Conservation (phyloP, 2,888 invertebrate genomes). For the Acanthococcus lagerstroemiae region DNA sequence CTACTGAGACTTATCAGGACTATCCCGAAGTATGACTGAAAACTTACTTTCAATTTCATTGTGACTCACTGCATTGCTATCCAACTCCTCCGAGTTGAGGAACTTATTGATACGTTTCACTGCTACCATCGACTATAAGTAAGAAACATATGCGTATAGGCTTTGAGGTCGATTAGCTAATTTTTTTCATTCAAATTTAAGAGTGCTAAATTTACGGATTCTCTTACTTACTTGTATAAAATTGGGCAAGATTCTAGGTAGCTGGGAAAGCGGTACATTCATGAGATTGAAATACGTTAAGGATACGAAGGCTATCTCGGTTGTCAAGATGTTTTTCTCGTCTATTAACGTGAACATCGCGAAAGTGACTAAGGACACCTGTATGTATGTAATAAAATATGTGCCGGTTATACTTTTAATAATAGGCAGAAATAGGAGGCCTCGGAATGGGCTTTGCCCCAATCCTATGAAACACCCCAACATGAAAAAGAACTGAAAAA, state of each 20-base stretch:
- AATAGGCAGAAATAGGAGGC: too few relatives aligned
- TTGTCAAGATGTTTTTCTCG: conserved; percentile 70
- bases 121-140: conserved; percentile 71
- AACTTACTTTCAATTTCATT: conserved; percentile 62
- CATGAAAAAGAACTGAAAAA: too few relatives aligned
- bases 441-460: too few relatives aligned
- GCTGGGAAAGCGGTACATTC: conserved; percentile 86
- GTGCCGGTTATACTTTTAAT: neutral
- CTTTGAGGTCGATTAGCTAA: too few relatives aligned
- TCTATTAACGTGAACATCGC: conserved; percentile 62
- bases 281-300: conserved; percentile 94
- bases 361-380: conserved; percentile 63
- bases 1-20: too few relatives aligned
- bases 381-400: too few relatives aligned
- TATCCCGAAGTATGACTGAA: too few relatives aligned
- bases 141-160: neutral
- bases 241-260: conserved; percentile 88
- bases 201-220: too few relatives aligned
- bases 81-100: conserved; percentile 82
- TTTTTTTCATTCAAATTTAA: too few relatives aligned
- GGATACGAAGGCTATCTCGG: conserved; percentile 87
- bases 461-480: too few relatives aligned
- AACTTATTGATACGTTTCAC: conserved; percentile 84
- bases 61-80: conserved; percentile 64
- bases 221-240: conserved; percentile 70